Base-by-base conservation (phyloP, 2,797 vertebrate species). In the Xenops minutus region DNA sequence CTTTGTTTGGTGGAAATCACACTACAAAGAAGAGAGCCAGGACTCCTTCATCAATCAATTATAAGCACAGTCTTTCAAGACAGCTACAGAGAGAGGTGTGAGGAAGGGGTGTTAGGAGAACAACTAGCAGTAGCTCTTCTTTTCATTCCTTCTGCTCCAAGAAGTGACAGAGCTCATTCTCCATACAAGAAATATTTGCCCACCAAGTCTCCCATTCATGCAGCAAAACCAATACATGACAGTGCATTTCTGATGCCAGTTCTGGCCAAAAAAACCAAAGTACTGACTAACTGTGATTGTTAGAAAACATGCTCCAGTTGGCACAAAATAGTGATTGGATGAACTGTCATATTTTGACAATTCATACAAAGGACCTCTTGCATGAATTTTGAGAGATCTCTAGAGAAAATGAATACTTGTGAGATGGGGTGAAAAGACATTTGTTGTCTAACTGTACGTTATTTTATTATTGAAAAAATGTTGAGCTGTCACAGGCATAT, bases 41-140 rank as follows among this genome's bases (percentile, higher is more conserved):
- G 92, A 93, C 86, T 91, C 89, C 93, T 96, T 93, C 83, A 96
- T 97, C 94, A 95, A 97, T 96, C 97, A 97, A 91, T 97, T 96
- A 97, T 56, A 96, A 96, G 84, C 73, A 79, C 44, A 85, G 77
- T 54, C 89, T 95, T 52, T 14, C 77, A 87, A 93, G 85, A 92
- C 66, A 93, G 91, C 67, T 94, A 67, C 17, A 49, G 88, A 80
- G 41, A 71, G 41, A 93, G 37, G 68, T 77, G 78, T 1, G 27
- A 93, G 61, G 63, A 89, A 61, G 13, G n/a, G 48, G 46, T 76
- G 39, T 48, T 63, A 13, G 54, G 39, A 71, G 32, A 85, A 62
- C 17, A 43, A 58, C 85, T 49, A 91, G 46, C 73, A 85, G 83
- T 43, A 84, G 44, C 68, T 92, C 79, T 96, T 7, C 23, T 77